phyloP scores from a whole-genome alignment of 2,888 invertebrate species.

The Magallana nippona region DNA sequence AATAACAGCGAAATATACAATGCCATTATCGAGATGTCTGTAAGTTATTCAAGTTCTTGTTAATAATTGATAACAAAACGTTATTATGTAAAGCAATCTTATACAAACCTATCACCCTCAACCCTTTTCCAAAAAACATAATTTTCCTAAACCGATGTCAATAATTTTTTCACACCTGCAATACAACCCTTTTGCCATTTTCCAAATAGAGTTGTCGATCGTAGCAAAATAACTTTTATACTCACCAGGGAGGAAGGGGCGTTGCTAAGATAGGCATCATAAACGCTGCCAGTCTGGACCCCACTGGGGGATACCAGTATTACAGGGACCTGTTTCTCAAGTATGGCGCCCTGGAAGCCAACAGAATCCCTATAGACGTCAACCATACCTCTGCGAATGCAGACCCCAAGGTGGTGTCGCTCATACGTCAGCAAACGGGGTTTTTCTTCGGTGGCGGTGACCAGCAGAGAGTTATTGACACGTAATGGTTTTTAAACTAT shows the following conservation, averaged over 20 bases:
- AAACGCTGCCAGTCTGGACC: conserved; percentile 61
- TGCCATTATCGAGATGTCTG: conserved; percentile 60
- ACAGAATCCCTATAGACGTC: conserved; percentile 61
- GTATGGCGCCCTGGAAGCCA: conserved; percentile 61
- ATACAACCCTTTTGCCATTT: no score
- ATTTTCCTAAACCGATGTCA: no score
- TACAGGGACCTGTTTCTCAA: conserved; percentile 60
- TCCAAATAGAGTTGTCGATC: no score
- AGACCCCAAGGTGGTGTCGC: conserved; percentile 56
- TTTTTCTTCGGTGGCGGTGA: conserved; percentile 63
- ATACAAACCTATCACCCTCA: no score
- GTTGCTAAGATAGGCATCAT: conserved; percentile 67
- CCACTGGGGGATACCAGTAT: conserved; percentile 54
- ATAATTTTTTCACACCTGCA: no score
- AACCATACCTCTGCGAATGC: conserved; percentile 57
- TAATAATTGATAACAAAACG: background rate
- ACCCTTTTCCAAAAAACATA: no score
- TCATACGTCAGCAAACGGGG: conserved; percentile 63
- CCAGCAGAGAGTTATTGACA: conserved; percentile 31
- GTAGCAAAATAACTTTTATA: background rate
- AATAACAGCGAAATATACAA: conserved; percentile 62
- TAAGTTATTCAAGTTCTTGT: conserved; percentile 46
- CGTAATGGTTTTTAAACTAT: background rate
- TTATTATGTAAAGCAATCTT: no score
- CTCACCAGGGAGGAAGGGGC: conserved; percentile 59